These are phyloP conservation scores for Eudemis profundana DNA, from an alignment of 2,888 invertebrate species.

Conservation along the genomic window DNA sequence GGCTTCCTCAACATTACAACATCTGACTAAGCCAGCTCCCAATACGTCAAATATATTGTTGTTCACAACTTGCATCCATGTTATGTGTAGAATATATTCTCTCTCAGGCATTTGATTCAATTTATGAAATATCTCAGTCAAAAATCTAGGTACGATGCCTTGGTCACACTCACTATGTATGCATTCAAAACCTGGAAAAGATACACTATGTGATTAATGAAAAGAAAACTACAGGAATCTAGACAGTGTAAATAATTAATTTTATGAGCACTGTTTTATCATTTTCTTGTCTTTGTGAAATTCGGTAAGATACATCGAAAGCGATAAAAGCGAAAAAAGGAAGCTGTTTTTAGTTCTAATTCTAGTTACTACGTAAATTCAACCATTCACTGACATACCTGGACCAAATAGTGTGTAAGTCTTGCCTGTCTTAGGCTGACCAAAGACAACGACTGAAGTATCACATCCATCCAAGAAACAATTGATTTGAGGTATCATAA, in stretches of 20 bases:
- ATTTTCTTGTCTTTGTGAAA: too few species aligned
- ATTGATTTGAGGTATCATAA: slow-evolving; percentile 88
- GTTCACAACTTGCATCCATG: slow-evolving; percentile 90
- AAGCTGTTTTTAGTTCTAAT: too few species aligned
- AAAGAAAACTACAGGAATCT: background rate
- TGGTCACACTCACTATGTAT: slow-evolving; percentile 88
- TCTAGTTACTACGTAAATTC: too few species aligned
- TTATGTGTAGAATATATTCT: slow-evolving; percentile 88
- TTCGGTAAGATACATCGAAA: too few species aligned
- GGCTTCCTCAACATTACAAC: slow-evolving; percentile 89
- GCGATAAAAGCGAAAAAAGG: too few species aligned
- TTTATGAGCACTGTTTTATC: too few species aligned
- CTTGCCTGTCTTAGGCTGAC: slow-evolving; percentile 89
- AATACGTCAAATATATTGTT: slow-evolving; percentile 87
- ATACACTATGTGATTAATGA: background rate
- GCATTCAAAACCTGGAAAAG: slow-evolving; percentile 78
- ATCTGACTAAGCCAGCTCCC: slow-evolving; percentile 83
- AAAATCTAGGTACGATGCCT: slow-evolving; percentile 89
- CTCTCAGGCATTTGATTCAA: slow-evolving; percentile 87
- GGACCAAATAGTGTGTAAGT: slow-evolving; percentile 90
- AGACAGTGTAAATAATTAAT: background rate
- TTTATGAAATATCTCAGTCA: slow-evolving; percentile 89
- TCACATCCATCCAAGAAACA: slow-evolving; percentile 90
- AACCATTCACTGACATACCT: slow-evolving; percentile 64
- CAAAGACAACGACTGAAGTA: slow-evolving; percentile 89